Base-by-base conservation (phyloP, 2,113 vertebrate genomes). In the Hippoglossus stenolepis region DNA sequence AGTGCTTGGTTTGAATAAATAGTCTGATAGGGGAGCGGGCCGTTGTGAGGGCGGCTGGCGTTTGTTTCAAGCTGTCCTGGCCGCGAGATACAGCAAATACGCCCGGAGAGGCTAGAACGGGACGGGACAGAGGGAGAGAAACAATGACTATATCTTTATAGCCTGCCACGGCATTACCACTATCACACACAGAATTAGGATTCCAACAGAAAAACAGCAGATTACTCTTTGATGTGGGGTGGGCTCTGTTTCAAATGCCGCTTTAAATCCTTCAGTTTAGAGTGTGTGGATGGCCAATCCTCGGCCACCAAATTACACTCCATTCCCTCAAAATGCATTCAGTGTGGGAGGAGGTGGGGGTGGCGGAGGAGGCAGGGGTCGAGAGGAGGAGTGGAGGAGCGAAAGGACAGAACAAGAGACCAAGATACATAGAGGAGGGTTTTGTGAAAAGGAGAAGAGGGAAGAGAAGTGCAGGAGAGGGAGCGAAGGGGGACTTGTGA, bases 211-310 rank as follows among this genome's bases (percentile, higher is more conserved):
- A 88, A 92, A 92, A 93, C 83, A 91, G 73, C 13, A 80, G 90
- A 92, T 93, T 91, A 93, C 84, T 86, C 92, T 94, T 91, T 94
- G 89, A 93, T 91, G 54, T 21, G n/a, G 54, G 85, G 87, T 90
- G 89, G 86, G 87, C 91, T 88, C 86, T 28, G 71, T 92, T 93
- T 92, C 90, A 93, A 91, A 93, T 85, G 85, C 82, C 79, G 90
- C 87, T 91, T 90, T 87, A 91, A 92, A 77, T 90, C 92, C 71
- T 86, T 80, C 72, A 82, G 90, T 92, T 91, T 78, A 60, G 67
- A 84, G 73, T 73, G 79, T 82, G 87, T 71, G 53, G 53, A 80
- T 8, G 79, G 83, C 67, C 81, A 81, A 74, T 92, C 91, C 87
- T 84, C 65, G 70, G 80, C 80, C 72, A 67, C 81, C 80, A 91